Base-by-base conservation (phyloP, 2,797 vertebrate species). In the Fistularia commersonii region DNA sequence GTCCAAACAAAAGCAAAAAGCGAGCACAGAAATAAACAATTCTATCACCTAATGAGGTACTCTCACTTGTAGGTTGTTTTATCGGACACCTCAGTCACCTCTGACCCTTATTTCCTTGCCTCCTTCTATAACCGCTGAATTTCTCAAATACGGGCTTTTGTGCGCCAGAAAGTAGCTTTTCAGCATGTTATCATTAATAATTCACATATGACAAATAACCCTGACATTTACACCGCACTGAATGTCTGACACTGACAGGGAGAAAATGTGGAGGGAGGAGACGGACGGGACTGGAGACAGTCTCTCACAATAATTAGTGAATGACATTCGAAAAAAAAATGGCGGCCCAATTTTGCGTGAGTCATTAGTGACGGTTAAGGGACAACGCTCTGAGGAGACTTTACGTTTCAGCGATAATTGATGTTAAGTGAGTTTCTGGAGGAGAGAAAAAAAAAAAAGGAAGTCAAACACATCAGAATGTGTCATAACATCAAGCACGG, bases 111-210 rank as follows among this genome's bases (percentile, higher is more conserved):
- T 23, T 23, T 23, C 23, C 23, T 23, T 2, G 23, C 59, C 34
- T 5, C 62, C 47, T 15, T 32, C 45, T 34, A 54, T 67, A 55
- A 49, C 51, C 55, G 50, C 41, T 52, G 46, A 35, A 53, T 53
- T 68, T 59, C 72, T 67, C 66, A 85, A 74, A 82, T 61, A 54
- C 63, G 51, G 57, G 58, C 66, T 64, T 80, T 79, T 69, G 63
- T 71, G 66, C 59, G 34, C 38, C 62, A 60, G 77, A 85, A 87
- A 83, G 77, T 65, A 74, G 54, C 76, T 87, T 84, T 87, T 83
- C 82, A 87, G 81, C 74, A 51, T 88, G 89, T 87, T 77, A 84
- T 75, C 87, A 90, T 90, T 80, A 87, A 91, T 90, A 89, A 89
- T 89, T 91, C 78, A 88, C 76, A 48, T 72, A 71, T 68, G 84